phyloP scores from a whole-genome alignment of 2,113 vertebrate genomes.

The Myotis yumanensis region DNA sequence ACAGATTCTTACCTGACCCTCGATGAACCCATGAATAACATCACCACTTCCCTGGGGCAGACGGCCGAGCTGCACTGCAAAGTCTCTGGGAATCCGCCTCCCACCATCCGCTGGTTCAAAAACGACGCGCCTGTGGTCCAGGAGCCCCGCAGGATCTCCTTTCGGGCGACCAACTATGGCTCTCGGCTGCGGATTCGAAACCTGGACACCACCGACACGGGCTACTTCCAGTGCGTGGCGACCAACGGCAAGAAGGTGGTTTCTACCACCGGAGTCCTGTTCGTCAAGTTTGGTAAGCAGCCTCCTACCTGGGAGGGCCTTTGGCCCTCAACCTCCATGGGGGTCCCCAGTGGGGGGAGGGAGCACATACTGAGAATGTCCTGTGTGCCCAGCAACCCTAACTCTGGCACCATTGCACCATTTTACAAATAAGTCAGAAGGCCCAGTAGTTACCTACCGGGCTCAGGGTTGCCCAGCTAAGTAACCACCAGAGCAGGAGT shows the following conservation, averaged over 20 bases:
- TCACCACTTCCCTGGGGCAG: constrained; percentile 96
- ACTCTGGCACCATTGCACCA: background rate
- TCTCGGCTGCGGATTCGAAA: constrained; percentile 96
- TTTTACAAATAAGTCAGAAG: background rate
- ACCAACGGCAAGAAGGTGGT: constrained; percentile 91
- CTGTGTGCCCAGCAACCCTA: background rate
- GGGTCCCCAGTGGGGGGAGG: background rate
- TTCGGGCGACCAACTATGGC: constrained; percentile 89
- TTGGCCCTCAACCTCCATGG: too few species aligned
- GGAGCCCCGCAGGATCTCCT: constrained; percentile 94
- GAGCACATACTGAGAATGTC: background rate
- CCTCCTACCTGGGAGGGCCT: background rate
- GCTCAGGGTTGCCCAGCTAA: background rate
- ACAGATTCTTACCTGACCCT: constrained; percentile 92
- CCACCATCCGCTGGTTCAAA: constrained; percentile 95
- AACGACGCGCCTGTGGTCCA: constrained; percentile 97
- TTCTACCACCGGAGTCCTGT: constrained; percentile 95
- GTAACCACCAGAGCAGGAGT: background rate
- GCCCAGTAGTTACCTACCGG: background rate
- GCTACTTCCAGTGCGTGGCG: constrained; percentile 98
- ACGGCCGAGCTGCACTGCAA: constrained; percentile 94
- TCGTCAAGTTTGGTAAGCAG: constrained; percentile 96
- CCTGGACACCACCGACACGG: constrained; percentile 97
- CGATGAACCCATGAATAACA: constrained; percentile 98
- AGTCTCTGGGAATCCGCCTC: constrained; percentile 92